Evolutionary conservation across 2,888 invertebrate species (phyloP), one percentile per base, ranked within the genome.

Genomic region (Euproctis similis): DNA sequence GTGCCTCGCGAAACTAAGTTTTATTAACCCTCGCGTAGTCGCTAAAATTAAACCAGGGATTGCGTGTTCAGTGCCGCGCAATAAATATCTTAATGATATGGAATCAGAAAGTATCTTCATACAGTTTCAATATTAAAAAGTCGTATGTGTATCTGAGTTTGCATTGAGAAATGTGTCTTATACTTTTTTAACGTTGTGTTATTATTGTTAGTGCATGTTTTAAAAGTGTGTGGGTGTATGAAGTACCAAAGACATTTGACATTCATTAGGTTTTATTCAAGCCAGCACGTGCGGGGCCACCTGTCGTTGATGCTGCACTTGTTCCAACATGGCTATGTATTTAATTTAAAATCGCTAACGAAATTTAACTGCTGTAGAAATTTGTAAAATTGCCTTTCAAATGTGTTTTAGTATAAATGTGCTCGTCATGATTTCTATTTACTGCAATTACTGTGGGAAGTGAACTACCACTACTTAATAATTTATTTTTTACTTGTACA

Each of bases 41-140:
- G 49, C 58, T 60, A 75, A 69, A 74, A 69, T 76, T 60, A 66
- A 72, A 69, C 57, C 59, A 49, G 53, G 42, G 42, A n/a, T 40
- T 28, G 28, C 27, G 30, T 43, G 41, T 30, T 33, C 46, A 54
- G 53, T 55, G 50, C 53, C 57, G 50, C 52, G 74, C 74, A 76
- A 84, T 81, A 80, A 78, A 81, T 82, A 80, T 81, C 76, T 77
- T 75, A 76, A 76, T 82, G 82, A 81, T 78, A 81, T 75, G 70
- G 81, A 82, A 82, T 81, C 84, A 80, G 70, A 82, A 77, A 77
- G 80, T 78, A 81, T 82, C 81, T 81, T 59, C 46, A 39, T 31
- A 42, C 35, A 44, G 36, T 30, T 42, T 38, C 34, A 26, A 26
- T 25, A 27, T 38, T n/a, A 59, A 58, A 78, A 64, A 44, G 67